phyloP scores from a whole-genome alignment of 2,797 vertebrate genomes.

The Cynodonichthys magdalenae region DNA sequence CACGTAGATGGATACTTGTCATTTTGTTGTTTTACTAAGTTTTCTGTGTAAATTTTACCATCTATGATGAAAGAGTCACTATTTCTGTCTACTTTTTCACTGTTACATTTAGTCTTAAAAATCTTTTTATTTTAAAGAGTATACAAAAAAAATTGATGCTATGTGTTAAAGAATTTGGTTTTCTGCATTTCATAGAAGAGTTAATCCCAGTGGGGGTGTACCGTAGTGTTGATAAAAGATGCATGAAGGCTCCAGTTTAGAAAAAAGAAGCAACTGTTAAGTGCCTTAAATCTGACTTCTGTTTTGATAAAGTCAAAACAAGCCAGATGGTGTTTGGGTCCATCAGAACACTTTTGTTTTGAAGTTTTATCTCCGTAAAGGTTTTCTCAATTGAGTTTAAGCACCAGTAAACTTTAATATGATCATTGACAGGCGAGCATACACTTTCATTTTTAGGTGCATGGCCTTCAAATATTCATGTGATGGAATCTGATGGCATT shows the following conservation, averaged over 20 bases:
- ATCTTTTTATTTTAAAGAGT: too few relatives aligned
- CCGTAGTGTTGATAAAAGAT: neutral
- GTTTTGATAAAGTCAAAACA: neutral
- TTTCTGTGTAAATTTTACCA: too few relatives aligned
- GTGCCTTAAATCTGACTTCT: constrained; percentile 8
- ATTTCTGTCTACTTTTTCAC: too few relatives aligned
- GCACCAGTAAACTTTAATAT: neutral
- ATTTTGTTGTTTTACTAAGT: too few relatives aligned
- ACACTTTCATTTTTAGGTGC: too few relatives aligned
- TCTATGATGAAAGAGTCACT: too few relatives aligned
- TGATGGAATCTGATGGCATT: too few relatives aligned
- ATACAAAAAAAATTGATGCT: too few relatives aligned
- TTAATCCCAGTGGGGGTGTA: neutral
- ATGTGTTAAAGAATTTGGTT: too few relatives aligned
- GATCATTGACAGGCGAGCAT: neutral
- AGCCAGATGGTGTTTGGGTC: neutral
- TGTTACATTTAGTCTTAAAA: too few relatives aligned
- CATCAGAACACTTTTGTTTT: neutral
- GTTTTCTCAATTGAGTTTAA: neutral
- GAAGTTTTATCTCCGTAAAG: neutral
- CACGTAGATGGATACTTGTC: neutral
- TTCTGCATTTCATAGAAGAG: too few relatives aligned
- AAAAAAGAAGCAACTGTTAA: neutral
- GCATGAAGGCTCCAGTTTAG: neutral
- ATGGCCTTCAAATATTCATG: too few relatives aligned